phyloP scores from a whole-genome alignment of 2,888 invertebrate species.

The Leptopilina drosophilae region DNA sequence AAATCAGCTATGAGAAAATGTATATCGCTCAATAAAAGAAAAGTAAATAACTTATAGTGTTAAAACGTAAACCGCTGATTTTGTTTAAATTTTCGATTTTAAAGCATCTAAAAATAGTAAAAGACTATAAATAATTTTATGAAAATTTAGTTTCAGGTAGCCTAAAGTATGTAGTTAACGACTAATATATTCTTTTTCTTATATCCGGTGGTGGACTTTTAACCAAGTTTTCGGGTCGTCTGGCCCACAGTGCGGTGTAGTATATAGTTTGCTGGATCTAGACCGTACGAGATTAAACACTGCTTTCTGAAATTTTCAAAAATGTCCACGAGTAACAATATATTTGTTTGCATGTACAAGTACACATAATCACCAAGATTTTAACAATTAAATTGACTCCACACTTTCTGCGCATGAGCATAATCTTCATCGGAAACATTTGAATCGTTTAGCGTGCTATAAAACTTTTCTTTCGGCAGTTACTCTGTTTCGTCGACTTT shows the following conservation, averaged over 20 bases:
- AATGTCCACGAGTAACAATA: conserved; percentile 30
- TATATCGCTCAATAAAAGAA: no score
- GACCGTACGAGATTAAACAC: conserved; percentile 44
- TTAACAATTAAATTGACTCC: background rate
- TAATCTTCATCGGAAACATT: background rate
- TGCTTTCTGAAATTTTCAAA: conserved; percentile 48
- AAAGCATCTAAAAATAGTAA: no score
- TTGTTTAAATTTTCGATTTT: no score
- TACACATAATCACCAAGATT: conserved; percentile 1
- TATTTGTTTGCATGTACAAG: background rate
- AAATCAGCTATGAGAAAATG: no score
- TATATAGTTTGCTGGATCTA: conserved; percentile 49
- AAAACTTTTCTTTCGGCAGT: background rate
- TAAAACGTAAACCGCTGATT: no score
- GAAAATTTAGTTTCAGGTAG: no score
- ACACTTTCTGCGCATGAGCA: background rate
- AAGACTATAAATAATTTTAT: no score
- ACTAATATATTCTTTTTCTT: no score
- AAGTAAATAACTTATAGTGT: no score
- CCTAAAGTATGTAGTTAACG: no score
- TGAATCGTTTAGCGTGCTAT: background rate
- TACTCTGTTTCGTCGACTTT: background rate
- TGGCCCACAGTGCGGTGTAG: conserved; percentile 27
- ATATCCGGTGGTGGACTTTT: no score
- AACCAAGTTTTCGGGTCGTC: no score